These are phyloP conservation scores for Brachyhypopomus occidentalis DNA, from an alignment of 2,113 vertebrate genomes.

Conservation along the genomic window DNA sequence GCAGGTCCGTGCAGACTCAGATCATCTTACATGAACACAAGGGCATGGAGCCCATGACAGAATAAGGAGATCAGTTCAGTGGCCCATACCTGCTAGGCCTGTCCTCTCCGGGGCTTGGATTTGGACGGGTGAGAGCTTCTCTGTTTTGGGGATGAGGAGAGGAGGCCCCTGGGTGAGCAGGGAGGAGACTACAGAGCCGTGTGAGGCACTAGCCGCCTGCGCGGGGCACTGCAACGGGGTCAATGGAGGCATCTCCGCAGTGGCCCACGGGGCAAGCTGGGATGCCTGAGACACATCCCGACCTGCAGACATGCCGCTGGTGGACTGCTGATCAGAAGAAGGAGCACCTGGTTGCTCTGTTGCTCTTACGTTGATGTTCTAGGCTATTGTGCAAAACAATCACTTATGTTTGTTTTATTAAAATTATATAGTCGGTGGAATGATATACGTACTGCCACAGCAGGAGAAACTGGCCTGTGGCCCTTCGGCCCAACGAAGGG, in stretches of 20 bases:
- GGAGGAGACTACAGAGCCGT: slow-evolving; percentile 56
- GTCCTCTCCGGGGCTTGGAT: slow-evolving; percentile 70
- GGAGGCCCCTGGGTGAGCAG: slow-evolving; percentile 61
- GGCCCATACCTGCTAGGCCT: slow-evolving; percentile 63
- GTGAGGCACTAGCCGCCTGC: slow-evolving; percentile 52
- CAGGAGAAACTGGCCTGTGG: slow-evolving; percentile 66
- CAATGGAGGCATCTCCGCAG: slow-evolving; percentile 43
- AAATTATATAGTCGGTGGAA: too few species aligned
- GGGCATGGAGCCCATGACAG: neutral
- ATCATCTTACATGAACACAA: too few species aligned
- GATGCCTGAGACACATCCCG: slow-evolving; percentile 54
- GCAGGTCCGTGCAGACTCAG: too few species aligned
- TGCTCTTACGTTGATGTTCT: neutral
- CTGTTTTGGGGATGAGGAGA: slow-evolving; percentile 83
- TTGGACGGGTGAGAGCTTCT: slow-evolving; percentile 83
- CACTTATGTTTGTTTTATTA: too few species aligned
- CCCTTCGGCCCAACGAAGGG: slow-evolving; percentile 57
- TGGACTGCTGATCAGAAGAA: slow-evolving; percentile 52
- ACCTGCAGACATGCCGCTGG: slow-evolving; percentile 50
- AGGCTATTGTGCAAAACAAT: too few species aligned
- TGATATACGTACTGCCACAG: slow-evolving; percentile 62
- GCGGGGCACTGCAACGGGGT: slow-evolving; percentile 45
- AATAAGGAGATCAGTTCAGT: neutral
- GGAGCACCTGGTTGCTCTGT: neutral
- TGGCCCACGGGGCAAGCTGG: slow-evolving; percentile 46